These are phyloP conservation scores for Pseudocheirus occidentalis DNA, from an alignment of 2,797 vertebrate species.

Conservation along the genomic window DNA sequence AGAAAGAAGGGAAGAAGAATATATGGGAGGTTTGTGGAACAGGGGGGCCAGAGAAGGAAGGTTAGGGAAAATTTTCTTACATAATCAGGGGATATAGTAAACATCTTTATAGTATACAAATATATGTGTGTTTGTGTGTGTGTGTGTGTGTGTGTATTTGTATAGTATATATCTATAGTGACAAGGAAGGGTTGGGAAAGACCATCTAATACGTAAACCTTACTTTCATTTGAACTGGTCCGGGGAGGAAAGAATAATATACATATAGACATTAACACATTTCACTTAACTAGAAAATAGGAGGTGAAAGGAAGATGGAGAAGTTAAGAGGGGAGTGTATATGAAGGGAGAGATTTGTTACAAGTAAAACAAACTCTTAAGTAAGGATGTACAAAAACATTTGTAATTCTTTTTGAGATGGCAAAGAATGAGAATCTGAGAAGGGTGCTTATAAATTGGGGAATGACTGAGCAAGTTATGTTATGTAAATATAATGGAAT, in stretches of 20 bases:
- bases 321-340: background rate
- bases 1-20: too few relatives aligned
- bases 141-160: too few relatives aligned
- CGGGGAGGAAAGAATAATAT: background rate
- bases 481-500: background rate
- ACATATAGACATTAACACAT: background rate
- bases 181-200: background rate
- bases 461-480: background rate
- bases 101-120: background rate
- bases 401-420: too few relatives aligned
- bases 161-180: background rate
- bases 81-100: background rate
- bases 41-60: background rate
- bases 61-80: background rate
- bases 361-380: background rate
- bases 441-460: background rate
- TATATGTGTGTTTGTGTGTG: too few relatives aligned
- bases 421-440: background rate
- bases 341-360: background rate
- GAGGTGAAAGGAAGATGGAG: background rate
- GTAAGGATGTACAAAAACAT: background rate
- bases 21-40: too few relatives aligned
- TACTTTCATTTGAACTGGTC: background rate
- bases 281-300: background rate
- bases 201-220: background rate